Conservation (phyloP, 1,140 invertebrate genomes). For the Protaetia brevitarsis region DNA sequence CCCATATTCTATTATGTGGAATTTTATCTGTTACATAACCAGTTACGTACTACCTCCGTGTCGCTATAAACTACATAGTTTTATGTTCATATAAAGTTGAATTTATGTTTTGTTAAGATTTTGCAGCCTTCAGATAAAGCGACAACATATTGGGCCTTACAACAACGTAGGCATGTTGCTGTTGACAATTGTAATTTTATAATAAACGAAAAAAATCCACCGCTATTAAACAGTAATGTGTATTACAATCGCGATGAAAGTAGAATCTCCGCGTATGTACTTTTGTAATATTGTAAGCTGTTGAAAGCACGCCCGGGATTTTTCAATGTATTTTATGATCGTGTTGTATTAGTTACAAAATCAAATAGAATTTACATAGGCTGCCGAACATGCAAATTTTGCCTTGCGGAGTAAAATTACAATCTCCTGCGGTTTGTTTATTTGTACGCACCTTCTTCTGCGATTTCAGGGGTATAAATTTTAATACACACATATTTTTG, state of each 20-base stretch:
- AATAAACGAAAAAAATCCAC: background rate
- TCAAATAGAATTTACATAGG: too few relatives aligned
- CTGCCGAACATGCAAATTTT: too few relatives aligned
- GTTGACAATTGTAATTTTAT: conserved; percentile 5
- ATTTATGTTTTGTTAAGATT: conserved; percentile 23
- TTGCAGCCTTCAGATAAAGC: conserved; percentile 10
- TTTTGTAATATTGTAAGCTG: background rate
- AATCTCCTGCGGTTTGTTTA: too few relatives aligned
- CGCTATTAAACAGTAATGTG: background rate
- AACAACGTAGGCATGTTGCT: background rate
- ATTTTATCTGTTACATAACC: conserved; percentile 23
- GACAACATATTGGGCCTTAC: background rate
- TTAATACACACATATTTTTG: too few relatives aligned
- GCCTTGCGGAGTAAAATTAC: too few relatives aligned
- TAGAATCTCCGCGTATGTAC: background rate
- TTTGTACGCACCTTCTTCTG: too few relatives aligned
- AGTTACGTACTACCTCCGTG: conserved; percentile 2
- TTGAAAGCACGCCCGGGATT: background rate
- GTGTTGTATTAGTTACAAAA: too few relatives aligned
- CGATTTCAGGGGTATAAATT: too few relatives aligned
- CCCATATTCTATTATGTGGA: conserved; percentile 21
- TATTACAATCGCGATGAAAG: background rate
- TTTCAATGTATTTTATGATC: conserved; percentile 3
- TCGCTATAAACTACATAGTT: conserved; percentile 20
- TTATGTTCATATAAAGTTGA: conserved; percentile 21